Base-by-base conservation (phyloP, 2,888 invertebrate species). In the Mechanitis messenoides region DNA sequence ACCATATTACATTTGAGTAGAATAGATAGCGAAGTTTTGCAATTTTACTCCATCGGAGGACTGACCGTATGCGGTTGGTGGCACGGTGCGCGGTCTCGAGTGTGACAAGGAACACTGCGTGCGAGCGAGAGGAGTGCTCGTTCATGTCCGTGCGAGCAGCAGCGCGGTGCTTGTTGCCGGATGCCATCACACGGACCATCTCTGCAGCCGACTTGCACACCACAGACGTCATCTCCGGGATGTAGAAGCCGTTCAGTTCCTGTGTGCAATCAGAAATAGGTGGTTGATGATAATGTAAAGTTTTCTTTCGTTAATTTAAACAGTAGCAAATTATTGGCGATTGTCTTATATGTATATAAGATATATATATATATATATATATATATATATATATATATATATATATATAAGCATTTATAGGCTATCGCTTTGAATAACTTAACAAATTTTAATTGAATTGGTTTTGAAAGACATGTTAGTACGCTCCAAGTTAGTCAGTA, bases 141-240 rank as follows among this genome's bases (percentile, higher is more conserved):
- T 99, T 99, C 98, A 98, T 98, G 83, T 98, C 96, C 59, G 98
- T 98, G 66, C 96, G 94, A 35, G 96, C 99, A 56, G 98, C 95
- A n/a, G 98, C 96, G 73, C 99, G 93, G 87, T 98, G 96, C 73
- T 94, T 93, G 86, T 98, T 98, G 58, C 99, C 99, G 55, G 94
- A 91, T 71, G 94, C 93, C 98, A 99, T 98, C 53, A 98, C 94
- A 73, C 95, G 94, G 70, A 97, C 93, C 92, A 99, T 98, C 87
- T 99, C 99, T 71, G 93, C 93, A 12, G 96, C 95, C 69, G 95
- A 97, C 85, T 98, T 97, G 81, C 99, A 98, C 60, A 98, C 96
- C 77, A 97, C 95, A 3, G 97, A 96, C 75, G 97, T 96, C 79
- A 98, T 91, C 90, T 98, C 97, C 69, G 98, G 97, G 45, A 99